Evolutionary conservation across 2,888 invertebrate species (phyloP), one percentile per base, ranked within the genome.

Genomic region (Ligdia adustata): DNA sequence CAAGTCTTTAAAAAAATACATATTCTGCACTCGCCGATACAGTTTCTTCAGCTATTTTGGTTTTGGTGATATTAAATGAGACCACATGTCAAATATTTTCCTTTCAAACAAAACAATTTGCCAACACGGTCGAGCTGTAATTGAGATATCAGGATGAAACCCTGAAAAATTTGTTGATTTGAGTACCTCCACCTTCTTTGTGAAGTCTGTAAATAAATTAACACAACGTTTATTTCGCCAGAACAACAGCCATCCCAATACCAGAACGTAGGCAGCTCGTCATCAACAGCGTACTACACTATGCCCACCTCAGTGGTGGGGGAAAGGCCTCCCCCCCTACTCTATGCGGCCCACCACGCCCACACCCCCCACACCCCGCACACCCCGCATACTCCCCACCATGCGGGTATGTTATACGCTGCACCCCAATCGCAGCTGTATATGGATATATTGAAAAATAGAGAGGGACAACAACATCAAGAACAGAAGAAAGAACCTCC

Each of bases 331-430:
- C 89, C 89, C 0, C 87, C 89, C 0, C 56, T 90, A 9, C 54
- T 90, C 51, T 90, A 89, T 68, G 81, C 86, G 16, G 79, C 82
- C 9, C 85, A 86, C 44, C 81, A 83, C 54, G 80, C 84, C 46
- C 83, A 82, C 5, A 81, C 85, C 57, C 82, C 82, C 37, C 87
- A 84, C 55, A 75, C 83, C 0, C 81, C 82, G 1, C 79, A 80
- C 43, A 73, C 76, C 20, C 79, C 79, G 18, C 45, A 80, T 43
- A 73, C 77, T 20, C 79, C 79, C n/a, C 48, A 49, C 33, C 48
- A 49, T 42, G 9, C 38, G n/a, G 33, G 33, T 1, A 16, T 60
- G 4, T 79, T 85, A 51, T 80, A 83, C 55, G 86, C 87, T 2
- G 82, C 85, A 61, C 83, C 84, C 32, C 82, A 82, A 9, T 75